Evolutionary conservation across 2,888 invertebrate species (phyloP).

Genomic region (Magallana nippona): DNA sequence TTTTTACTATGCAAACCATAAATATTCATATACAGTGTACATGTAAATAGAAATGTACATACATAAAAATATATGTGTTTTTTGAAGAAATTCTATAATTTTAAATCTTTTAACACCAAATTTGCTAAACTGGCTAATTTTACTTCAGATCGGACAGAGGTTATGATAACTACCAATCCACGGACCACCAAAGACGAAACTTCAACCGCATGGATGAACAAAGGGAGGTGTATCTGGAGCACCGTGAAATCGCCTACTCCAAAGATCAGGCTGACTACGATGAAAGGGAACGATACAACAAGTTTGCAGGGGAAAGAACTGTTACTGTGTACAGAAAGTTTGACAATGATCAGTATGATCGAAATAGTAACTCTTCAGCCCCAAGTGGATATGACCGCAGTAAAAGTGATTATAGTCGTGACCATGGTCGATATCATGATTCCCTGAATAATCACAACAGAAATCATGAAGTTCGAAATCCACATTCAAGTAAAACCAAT

Average conservation of each 20-base stretch:
- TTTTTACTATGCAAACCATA: too few species aligned
- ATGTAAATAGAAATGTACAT: too few species aligned
- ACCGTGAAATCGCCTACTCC: neutral
- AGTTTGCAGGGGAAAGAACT: slow-evolving; percentile 23
- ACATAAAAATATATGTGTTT: too few species aligned
- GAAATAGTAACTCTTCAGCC: neutral
- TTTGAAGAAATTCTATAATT: too few species aligned
- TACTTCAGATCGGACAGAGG: neutral
- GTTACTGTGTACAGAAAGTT: slow-evolving; percentile 38
- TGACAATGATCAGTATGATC: slow-evolving; percentile 24
- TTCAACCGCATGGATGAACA: neutral
- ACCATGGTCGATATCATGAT: slow-evolving; percentile 4
- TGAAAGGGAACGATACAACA: slow-evolving; percentile 4
- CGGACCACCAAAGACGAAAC: neutral
- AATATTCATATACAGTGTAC: too few species aligned
- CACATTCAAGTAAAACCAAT: neutral
- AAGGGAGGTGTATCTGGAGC: slow-evolving; percentile 3
- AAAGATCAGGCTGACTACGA: slow-evolving; percentile 25
- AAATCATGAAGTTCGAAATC: neutral
- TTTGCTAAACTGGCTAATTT: neutral
- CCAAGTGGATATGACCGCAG: neutral
- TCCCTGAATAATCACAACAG: neutral
- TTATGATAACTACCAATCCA: neutral
- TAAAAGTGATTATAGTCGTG: slow-evolving; percentile 3
- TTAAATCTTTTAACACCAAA: too few species aligned